These are phyloP conservation scores for Callosobruchus maculatus DNA, from an alignment of 2,888 invertebrate genomes.

Conservation along the genomic window DNA sequence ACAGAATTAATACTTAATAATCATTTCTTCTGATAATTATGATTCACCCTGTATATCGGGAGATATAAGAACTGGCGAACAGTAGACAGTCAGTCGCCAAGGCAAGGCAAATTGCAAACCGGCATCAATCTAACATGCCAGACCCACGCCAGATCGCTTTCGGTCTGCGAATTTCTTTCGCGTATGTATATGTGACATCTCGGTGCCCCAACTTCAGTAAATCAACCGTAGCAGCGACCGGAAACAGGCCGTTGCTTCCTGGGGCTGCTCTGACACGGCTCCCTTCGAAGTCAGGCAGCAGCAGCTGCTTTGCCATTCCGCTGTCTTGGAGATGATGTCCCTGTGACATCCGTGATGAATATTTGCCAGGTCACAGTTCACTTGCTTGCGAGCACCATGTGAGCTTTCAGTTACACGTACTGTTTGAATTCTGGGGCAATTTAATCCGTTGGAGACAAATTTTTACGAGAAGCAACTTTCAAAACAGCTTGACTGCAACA, in stretches of 20 bases:
- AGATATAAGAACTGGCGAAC: too few relatives aligned
- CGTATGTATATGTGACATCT: not conserved
- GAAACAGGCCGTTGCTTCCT: not conserved
- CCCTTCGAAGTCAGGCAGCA: not conserved
- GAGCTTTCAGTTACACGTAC: not conserved
- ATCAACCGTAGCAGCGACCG: not conserved
- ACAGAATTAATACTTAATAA: too few relatives aligned
- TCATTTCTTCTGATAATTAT: too few relatives aligned
- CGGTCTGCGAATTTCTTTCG: not conserved
- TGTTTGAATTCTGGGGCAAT: too few relatives aligned
- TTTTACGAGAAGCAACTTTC: too few relatives aligned
- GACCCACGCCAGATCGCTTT: not conserved
- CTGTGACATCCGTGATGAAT: not conserved
- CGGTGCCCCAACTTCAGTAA: not conserved
- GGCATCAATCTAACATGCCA: too few relatives aligned
- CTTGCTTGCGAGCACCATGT: not conserved
- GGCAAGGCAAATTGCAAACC: too few relatives aligned
- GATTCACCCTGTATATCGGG: too few relatives aligned
- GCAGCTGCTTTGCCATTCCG: not conserved
- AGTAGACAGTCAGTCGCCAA: too few relatives aligned
- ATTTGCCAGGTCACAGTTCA: not conserved
- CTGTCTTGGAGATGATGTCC: not conserved
- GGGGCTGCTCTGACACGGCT: not conserved
- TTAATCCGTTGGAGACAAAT: too few relatives aligned
- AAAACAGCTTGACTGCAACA: too few relatives aligned